Conservation (phyloP, 2,797 vertebrate genomes). For the Nasua narica region DNA sequence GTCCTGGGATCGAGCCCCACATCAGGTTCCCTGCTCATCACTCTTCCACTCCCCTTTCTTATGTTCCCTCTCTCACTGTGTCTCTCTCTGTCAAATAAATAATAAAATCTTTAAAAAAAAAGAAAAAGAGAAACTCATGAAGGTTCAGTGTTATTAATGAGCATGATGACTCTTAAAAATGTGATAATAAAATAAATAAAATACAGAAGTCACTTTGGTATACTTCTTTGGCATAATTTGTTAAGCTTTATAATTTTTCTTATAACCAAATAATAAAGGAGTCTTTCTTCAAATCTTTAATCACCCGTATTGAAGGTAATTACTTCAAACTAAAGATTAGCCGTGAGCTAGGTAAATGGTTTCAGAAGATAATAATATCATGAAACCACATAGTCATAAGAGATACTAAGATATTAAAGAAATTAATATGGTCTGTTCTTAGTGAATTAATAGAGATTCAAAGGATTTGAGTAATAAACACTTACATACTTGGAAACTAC, state of each 20-base stretch:
- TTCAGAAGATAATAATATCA: neutral
- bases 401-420: neutral
- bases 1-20: too few species aligned
- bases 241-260: neutral
- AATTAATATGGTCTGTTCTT: neutral
- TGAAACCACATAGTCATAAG: neutral
- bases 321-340: neutral
- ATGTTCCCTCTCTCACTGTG: too few species aligned
- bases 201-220: conserved; percentile 52
- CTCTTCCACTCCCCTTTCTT: too few species aligned
- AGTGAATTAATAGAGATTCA: neutral
- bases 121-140: conserved; percentile 59
- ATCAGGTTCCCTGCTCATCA: too few species aligned
- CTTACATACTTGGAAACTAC: neutral
- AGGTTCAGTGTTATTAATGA: conserved; percentile 75
- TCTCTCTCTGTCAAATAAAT: too few species aligned
- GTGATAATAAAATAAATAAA: conserved; percentile 53
- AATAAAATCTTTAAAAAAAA: too few species aligned
- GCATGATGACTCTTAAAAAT: conserved; percentile 70
- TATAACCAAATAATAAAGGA: conserved; percentile 26
- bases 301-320: neutral
- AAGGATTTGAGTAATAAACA: neutral
- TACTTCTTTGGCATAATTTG: neutral
- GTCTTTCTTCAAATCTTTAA: neutral
- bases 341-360: neutral